These are phyloP conservation scores for Genyomyrus donnyi DNA, from an alignment of 2,113 vertebrate species.

Conservation along the genomic window DNA sequence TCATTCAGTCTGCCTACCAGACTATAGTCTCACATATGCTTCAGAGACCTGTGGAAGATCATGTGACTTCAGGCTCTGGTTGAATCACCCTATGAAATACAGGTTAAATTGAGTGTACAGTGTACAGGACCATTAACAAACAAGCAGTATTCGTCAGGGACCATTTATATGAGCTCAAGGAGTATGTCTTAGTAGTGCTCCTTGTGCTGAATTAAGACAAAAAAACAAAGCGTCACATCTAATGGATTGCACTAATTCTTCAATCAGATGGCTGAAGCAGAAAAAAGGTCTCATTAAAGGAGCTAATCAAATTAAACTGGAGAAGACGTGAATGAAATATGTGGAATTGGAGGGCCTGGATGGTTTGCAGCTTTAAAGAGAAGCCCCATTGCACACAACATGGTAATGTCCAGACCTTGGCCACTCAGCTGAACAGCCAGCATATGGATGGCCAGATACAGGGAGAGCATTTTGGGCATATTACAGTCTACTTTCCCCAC, in stretches of 20 bases:
- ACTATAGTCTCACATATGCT: neutral
- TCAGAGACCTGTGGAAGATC: neutral
- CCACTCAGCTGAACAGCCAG: neutral
- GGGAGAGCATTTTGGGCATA: neutral
- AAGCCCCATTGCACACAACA: neutral
- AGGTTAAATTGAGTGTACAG: neutral
- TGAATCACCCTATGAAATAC: neutral
- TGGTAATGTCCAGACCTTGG: neutral
- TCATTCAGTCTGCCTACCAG: neutral
- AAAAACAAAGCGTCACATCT: neutral
- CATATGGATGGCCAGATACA: neutral
- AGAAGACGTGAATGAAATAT: neutral
- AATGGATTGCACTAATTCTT: neutral
- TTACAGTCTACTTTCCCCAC: neutral
- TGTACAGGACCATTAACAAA: neutral
- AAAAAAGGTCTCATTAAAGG: neutral
- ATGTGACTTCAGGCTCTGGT: neutral
- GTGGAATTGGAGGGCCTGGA: neutral
- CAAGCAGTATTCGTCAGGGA: neutral
- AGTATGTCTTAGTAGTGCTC: neutral
- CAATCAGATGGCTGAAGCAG: neutral
- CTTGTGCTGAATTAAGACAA: neutral
- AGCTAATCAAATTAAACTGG: constrained; percentile 2
- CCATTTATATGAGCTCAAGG: neutral
- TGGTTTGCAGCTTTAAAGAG: neutral